Conservation (phyloP, 2,888 invertebrate species). For the Lasioglossum villosulum region DNA sequence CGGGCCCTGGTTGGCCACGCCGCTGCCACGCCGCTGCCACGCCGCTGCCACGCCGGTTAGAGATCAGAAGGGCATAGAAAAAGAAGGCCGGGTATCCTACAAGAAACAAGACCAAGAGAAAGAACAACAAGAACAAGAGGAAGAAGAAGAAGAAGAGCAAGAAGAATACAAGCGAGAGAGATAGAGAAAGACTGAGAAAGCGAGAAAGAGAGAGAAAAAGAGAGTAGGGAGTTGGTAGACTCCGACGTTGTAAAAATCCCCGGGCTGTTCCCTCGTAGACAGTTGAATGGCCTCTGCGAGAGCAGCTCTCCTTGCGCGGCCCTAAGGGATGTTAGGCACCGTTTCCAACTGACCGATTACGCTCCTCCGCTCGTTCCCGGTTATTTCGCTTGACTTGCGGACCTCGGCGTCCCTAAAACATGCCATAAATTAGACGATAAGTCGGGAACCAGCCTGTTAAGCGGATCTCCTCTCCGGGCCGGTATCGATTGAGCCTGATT, state of each 20-base stretch:
- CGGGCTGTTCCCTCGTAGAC: slow-evolving; percentile 78
- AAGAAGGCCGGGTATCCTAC: slow-evolving; percentile 68
- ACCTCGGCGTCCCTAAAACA: slow-evolving; percentile 16
- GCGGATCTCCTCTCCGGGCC: slow-evolving; percentile 1
- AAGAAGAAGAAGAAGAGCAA: slow-evolving; percentile 60
- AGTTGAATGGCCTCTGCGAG: slow-evolving; percentile 81
- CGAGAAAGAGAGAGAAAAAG: slow-evolving; percentile 47
- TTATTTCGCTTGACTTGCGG: slow-evolving; percentile 18
- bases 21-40: slow-evolving; percentile 76
- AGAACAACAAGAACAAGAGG: slow-evolving; percentile 62
- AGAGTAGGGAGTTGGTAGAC: slow-evolving; percentile 70
- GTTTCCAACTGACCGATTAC: slow-evolving; percentile 77
- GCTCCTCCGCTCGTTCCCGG: slow-evolving; percentile 21
- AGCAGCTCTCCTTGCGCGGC: slow-evolving; percentile 68
- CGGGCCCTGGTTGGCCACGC: slow-evolving; percentile 68
- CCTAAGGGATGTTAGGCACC: slow-evolving; percentile 77
- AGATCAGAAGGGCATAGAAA: slow-evolving; percentile 71
- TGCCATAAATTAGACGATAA: slow-evolving; percentile 2
- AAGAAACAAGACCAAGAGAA: slow-evolving; percentile 68
- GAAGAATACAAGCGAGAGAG: slow-evolving; percentile 67
- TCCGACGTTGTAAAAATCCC: slow-evolving; percentile 77
- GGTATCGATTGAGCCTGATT: not conserved
- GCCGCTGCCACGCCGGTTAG: slow-evolving; percentile 71
- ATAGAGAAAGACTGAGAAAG: slow-evolving; percentile 39
- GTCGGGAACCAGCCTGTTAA: not conserved